phyloP scores from a whole-genome alignment of 2,113 vertebrate species.

The Cygnus buccinator region DNA sequence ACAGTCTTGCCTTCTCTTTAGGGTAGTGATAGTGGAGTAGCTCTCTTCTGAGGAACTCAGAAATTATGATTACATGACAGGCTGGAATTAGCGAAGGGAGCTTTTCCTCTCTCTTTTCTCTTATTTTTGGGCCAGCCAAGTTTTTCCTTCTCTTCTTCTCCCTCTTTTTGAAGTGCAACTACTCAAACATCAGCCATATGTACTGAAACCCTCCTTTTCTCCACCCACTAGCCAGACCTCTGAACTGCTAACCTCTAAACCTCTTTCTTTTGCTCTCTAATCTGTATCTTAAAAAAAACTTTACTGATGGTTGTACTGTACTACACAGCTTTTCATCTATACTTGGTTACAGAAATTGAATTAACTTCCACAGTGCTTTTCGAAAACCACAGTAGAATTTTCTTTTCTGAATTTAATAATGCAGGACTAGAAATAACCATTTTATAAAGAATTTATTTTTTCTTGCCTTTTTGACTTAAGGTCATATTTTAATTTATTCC shows the following conservation, averaged over 20 bases:
- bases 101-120: constrained; percentile 30
- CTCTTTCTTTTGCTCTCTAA: constrained; percentile 34
- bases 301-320: neutral
- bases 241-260: constrained; percentile 44
- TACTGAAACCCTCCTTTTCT: constrained; percentile 5
- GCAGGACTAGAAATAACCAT: neutral
- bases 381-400: neutral
- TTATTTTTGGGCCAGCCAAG: neutral
- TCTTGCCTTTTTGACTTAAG: neutral
- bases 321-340: constrained; percentile 17
- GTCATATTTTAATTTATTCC: neutral
- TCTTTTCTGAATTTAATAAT: constrained; percentile 6
- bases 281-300: constrained; percentile 33
- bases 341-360: constrained; percentile 51
- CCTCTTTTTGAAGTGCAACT: constrained; percentile 11
- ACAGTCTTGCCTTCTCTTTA: constrained; percentile 1
- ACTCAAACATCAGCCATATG: constrained; percentile 14
- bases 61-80: neutral
- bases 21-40: neutral
- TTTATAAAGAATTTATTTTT: neutral
- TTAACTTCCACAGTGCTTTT: neutral
- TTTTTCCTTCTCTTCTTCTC: neutral
- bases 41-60: neutral
- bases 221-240: constrained; percentile 14
- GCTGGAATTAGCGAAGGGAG: constrained; percentile 38